Evolutionary conservation across 2,113 vertebrate species (phyloP), one percentile per base, ranked within the genome.

Genomic region (Hydrochoerus hydrochaeris): DNA sequence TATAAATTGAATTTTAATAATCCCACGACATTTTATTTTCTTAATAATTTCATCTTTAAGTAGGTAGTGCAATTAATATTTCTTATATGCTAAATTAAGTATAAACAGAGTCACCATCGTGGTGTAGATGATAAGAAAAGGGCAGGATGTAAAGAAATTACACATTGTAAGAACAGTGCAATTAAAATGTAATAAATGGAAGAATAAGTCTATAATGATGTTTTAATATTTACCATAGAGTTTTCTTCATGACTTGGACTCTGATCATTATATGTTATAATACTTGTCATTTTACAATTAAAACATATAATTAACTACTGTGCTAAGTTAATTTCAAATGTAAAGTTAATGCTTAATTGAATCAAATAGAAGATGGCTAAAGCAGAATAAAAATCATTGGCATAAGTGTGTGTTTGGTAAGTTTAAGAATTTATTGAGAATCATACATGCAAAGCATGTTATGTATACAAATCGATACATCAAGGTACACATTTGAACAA

Each of bases 41-140:
- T 97, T 93, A 97, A 90, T 88, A 88, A 96, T 54, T 90, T 93
- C 94, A 85, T 97, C 97, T 97, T 95, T 96, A 98, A 88, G 58
- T 97, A 96, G 2, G 19, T 96, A 98, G 94, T 96, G 96, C 95
- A 46, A 97, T 97, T 94, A 95, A 96, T 98, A 97, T 83, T 95
- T 85, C 69, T 98, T 96, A 93, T 95, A 84, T 96, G 57, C 85
- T 95, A 97, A 97, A 96, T 94, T 96, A 77, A 97, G 60, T 96
- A 49, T 96, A 96, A 92, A 92, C 1, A 91, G 4, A 85, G 24
- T 82, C 4, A 57, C 7, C 8, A 16, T 78, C 46, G n/a, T 91
- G 32, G 32, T 91, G 73, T 69, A n/a, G 28, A 71, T 84, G 30
- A 54, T 67, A 95, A 94, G 49, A 87, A 89, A 60, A 73, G 57